Base-by-base conservation (phyloP, 1,140 invertebrate genomes). In the Hylaeus anthracinus region DNA sequence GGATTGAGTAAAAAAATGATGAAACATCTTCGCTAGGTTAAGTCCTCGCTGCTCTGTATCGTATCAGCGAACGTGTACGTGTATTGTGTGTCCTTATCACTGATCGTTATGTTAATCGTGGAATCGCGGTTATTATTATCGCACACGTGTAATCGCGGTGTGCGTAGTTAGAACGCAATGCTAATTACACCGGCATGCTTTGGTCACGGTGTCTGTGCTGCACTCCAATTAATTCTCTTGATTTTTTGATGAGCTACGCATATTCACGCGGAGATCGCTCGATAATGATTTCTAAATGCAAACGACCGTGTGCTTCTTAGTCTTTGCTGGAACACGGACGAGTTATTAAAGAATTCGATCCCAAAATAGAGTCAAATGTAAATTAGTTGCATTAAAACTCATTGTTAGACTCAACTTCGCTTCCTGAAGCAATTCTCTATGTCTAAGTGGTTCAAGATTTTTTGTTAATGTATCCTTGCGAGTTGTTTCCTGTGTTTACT, bases 161-260 rank as follows among this genome's bases (percentile, higher is more conserved):
- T 26, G 5, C 43, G 58, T 12, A 45, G 60, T 14, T 12, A 60
- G 70, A 60, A 45, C 55, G 12, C 5, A 41, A 58, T 72, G 45
- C 41, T 43, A 72, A 72, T 72, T 72, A 48, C 43, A 48, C 5
- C 3, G 9, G 37, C 12, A 5, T 48, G 53, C 5, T 26, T 37
- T n/a, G 56, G 71, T 48, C 71, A 61, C 71, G 41, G 41, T 72
- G 53, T 45, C 43, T 26, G 71, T 48, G 43, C 39, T 43, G 39
- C 12, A 8, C 1, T 61, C 48, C 61, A 72, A 72, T 72, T 72
- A 61, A 72, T 61, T 48, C 43, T n/a, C 12, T 1, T 37, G 14
- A 48, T 14, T 72, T 43, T 72, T 67, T 37, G 12, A 64, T 15
- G 61, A 10, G 39, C 61, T 12, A 64, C 10, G 39, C 39, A 39